Conservation (phyloP, 1,140 invertebrate species). For the Lucilia cuprina region DNA sequence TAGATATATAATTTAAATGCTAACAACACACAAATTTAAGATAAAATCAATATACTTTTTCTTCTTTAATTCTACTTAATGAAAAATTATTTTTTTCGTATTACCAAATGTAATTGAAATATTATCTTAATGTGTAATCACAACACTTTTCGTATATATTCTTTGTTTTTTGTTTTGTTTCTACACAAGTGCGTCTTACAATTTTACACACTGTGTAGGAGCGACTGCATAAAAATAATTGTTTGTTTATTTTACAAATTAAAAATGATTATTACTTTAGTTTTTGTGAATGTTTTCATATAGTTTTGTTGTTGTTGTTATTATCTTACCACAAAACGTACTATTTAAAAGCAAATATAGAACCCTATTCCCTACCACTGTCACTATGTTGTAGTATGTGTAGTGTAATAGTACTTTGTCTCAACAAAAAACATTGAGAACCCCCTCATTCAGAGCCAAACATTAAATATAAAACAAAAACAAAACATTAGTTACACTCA, state of each 20-base stretch:
- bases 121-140: background rate
- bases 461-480: background rate
- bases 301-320: background rate
- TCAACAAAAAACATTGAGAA: background rate
- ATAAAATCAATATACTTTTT: background rate
- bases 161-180: background rate
- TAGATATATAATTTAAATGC: too few species aligned
- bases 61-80: background rate
- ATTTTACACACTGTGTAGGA: background rate
- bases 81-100: background rate
- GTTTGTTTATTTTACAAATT: conserved; percentile 10
- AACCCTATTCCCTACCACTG: background rate
- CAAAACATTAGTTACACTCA: conserved; percentile 7
- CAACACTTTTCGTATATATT: background rate
- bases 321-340: background rate
- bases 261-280: background rate
- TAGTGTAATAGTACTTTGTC: background rate
- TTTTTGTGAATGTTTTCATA: background rate
- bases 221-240: background rate
- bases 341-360: conserved; percentile 1
- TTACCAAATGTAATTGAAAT: background rate
- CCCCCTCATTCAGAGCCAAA: background rate
- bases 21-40: too few species aligned
- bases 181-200: background rate
- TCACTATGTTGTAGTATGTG: background rate